phyloP scores from a whole-genome alignment of 2,888 invertebrate species.

The Gandaritis pyraliata region DNA sequence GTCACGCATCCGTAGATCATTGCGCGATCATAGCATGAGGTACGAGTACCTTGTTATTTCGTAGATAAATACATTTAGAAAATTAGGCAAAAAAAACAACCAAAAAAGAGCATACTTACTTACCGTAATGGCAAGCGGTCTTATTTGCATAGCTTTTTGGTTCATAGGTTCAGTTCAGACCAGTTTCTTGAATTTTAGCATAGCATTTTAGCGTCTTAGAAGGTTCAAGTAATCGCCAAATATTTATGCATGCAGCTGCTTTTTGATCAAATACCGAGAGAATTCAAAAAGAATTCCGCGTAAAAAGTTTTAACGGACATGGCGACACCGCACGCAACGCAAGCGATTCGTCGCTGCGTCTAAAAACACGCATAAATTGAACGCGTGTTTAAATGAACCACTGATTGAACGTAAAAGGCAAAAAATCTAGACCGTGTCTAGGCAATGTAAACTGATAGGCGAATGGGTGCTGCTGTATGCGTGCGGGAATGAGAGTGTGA shows the following conservation, averaged over 20 bases:
- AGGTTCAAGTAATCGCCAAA: no score
- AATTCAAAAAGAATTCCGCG: constrained; percentile 24
- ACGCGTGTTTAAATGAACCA: constrained; percentile 37
- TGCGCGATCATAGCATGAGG: constrained; percentile 15
- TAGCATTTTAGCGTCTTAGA: not conserved
- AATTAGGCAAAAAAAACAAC: not conserved
- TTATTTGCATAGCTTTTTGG: constrained; percentile 1
- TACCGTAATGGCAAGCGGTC: no score
- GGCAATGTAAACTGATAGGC: constrained; percentile 25
- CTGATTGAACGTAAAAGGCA: constrained; percentile 35
- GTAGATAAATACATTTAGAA: not conserved
- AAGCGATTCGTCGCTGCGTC: constrained; percentile 33
- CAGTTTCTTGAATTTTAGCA: not conserved
- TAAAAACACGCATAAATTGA: constrained; percentile 36
- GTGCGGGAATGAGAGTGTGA: constrained; percentile 20
- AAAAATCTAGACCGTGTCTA: constrained; percentile 29
- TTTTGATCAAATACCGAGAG: constrained; percentile 9
- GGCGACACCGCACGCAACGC: constrained; percentile 29
- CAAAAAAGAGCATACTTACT: not conserved
- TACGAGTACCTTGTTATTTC: not conserved
- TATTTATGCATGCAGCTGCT: constrained; percentile 6
- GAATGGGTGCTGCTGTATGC: not conserved
- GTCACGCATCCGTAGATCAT: constrained; percentile 36
- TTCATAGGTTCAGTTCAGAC: not conserved
- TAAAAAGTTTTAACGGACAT: constrained; percentile 18